A percentile compares a stretch with the other conserved stretches of the same genome.
Conservation (phyloP, 2,797 vertebrate species). For the Fratercula arctica region DNA sequence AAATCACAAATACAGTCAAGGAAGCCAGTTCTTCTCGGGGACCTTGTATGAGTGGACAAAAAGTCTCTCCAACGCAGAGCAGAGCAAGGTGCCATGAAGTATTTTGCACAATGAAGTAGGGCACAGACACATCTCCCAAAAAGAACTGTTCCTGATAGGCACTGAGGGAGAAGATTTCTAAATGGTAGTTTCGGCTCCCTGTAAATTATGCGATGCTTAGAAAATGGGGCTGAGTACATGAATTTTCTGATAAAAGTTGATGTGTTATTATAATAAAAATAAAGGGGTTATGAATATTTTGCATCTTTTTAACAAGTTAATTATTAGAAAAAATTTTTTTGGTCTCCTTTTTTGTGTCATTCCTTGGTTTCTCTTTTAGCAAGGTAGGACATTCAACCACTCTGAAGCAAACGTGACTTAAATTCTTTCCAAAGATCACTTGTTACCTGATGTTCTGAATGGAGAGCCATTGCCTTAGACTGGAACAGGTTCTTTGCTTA, state of each 20-base stretch:
- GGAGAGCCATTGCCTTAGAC: neutral
- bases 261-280: neutral
- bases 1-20: neutral
- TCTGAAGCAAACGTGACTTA: neutral
- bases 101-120: neutral
- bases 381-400: neutral
- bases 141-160: neutral
- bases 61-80: neutral
- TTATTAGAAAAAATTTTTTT: neutral
- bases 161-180: neutral
- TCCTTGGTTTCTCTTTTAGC: neutral
- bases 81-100: neutral
- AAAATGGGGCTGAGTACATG: no score
- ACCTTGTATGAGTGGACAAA: fast-evolving
- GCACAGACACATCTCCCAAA: neutral
- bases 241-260: neutral
- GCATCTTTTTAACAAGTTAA: neutral
- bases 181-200: neutral
- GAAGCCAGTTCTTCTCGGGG: neutral
- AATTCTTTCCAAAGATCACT: neutral
- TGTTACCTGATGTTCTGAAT: neutral
- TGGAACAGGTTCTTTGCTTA: neutral
- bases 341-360: neutral
- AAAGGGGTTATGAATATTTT: neutral
- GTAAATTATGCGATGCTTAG: neutral